Percentiles rank a stretch among this genome's conserved stretches.
phyloP scores from a whole-genome alignment of 2,113 vertebrate species.

The Oenanthe oenanthe region DNA sequence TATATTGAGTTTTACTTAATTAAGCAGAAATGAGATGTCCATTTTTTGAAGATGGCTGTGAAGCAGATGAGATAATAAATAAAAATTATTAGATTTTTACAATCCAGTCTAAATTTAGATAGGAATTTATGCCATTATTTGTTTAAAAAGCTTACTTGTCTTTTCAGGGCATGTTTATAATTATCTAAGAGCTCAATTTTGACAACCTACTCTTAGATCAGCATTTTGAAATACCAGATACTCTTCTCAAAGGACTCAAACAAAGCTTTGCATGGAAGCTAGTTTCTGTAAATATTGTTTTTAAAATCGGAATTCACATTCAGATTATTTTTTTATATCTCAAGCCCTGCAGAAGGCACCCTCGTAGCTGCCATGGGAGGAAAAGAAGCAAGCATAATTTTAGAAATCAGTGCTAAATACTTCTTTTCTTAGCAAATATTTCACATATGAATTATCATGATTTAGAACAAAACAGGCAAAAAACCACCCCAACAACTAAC shows the following conservation, averaged over 20 bases:
- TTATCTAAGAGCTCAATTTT: background rate
- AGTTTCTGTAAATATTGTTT: background rate
- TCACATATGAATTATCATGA: background rate
- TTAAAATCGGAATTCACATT: background rate
- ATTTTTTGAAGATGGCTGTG: background rate
- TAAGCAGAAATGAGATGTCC: background rate
- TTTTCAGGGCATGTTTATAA: background rate
- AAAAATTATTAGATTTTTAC: background rate
- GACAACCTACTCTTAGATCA: background rate
- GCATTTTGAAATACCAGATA: background rate
- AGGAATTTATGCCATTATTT: background rate
- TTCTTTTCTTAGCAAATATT: background rate
- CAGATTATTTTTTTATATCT: background rate
- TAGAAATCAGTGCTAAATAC: background rate
- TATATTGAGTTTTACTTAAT: background rate
- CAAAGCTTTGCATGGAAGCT: background rate
- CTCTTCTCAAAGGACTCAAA: rapidly evolving
- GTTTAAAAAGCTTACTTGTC: background rate
- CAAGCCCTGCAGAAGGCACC: background rate
- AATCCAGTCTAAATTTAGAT: background rate
- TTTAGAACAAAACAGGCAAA: background rate
- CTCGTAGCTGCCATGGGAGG: background rate
- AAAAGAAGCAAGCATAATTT: background rate
- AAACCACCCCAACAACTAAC: rapidly evolving
- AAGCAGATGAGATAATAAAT: background rate